Conservation (phyloP, 2,797 vertebrate genomes). For the Premnoplex brunnescens region DNA sequence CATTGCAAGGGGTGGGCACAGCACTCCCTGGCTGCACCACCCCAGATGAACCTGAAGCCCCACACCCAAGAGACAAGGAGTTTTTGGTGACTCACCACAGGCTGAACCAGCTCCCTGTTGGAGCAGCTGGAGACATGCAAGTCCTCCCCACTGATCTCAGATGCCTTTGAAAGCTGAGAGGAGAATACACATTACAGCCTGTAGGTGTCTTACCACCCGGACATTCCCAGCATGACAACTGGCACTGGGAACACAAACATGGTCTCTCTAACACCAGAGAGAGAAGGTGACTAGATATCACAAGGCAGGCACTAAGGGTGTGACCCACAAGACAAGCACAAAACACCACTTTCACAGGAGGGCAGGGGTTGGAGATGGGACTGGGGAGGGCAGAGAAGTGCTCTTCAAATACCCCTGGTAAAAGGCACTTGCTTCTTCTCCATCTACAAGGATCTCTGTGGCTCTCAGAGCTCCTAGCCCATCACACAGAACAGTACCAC, state of each 20-base stretch:
- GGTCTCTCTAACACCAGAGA: neutral
- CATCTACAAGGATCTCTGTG: neutral
- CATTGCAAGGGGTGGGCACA: neutral
- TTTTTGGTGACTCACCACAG: constrained; percentile 57
- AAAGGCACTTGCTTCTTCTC: neutral
- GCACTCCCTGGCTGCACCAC: fast-evolving
- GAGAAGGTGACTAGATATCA: neutral
- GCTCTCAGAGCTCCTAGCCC: neutral
- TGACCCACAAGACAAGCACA: neutral
- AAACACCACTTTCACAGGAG: neutral
- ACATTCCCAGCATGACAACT: neutral
- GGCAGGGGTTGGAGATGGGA: neutral
- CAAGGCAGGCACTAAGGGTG: neutral
- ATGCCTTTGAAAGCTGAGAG: constrained; percentile 38
- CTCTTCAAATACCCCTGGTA: neutral
- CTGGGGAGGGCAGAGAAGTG: neutral
- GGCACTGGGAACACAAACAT: neutral
- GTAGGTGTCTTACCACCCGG: fast-evolving
- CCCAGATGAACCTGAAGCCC: neutral
- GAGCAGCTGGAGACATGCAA: neutral
- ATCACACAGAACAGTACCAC: neutral
- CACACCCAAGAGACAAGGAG: neutral
- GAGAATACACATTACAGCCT: neutral
- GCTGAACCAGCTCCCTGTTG: neutral
- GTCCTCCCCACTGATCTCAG: constrained; percentile 34